These are phyloP conservation scores for Oscheius myriophilus DNA, from an alignment of 2,888 invertebrate species.

Conservation along the genomic window DNA sequence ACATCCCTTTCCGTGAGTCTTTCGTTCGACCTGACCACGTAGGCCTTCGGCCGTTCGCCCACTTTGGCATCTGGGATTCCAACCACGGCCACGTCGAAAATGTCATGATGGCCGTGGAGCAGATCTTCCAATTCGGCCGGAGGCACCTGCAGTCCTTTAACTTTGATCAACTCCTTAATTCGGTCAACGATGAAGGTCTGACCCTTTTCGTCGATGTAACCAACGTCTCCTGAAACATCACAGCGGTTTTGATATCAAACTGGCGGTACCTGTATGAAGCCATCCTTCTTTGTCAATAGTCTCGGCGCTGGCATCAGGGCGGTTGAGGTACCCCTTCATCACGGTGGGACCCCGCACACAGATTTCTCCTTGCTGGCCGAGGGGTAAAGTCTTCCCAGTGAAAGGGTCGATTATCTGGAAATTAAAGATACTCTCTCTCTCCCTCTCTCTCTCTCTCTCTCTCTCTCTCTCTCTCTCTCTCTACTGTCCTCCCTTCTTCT, in stretches of 20 bases:
- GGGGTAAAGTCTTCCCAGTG: constrained; percentile 76
- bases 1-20: constrained; percentile 23
- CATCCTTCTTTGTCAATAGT: constrained; percentile 82
- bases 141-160: constrained; percentile 72
- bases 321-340: constrained; percentile 83
- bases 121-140: constrained; percentile 89
- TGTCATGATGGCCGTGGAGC: constrained; percentile 79
- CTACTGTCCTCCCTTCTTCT: not conserved
- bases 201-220: constrained; percentile 47
- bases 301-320: constrained; percentile 79
- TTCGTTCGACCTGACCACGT: constrained; percentile 23
- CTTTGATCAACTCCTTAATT: constrained; percentile 63
- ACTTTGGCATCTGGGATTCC: constrained; percentile 78
- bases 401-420: constrained; percentile 70
- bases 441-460: too few relatives aligned
- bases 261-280: constrained; percentile 77
- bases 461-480: not conserved
- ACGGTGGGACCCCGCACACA: constrained; percentile 84
- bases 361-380: constrained; percentile 86
- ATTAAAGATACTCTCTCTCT: too few relatives aligned
- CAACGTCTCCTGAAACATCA: constrained; percentile 47
- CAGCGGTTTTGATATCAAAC: not conserved
- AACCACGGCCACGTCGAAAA: constrained; percentile 85
- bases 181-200: constrained; percentile 55
- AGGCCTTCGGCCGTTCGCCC: constrained; percentile 31